These are phyloP conservation scores for Trichogramma evanescens DNA, from an alignment of 2,888 invertebrate species.

Conservation along the genomic window DNA sequence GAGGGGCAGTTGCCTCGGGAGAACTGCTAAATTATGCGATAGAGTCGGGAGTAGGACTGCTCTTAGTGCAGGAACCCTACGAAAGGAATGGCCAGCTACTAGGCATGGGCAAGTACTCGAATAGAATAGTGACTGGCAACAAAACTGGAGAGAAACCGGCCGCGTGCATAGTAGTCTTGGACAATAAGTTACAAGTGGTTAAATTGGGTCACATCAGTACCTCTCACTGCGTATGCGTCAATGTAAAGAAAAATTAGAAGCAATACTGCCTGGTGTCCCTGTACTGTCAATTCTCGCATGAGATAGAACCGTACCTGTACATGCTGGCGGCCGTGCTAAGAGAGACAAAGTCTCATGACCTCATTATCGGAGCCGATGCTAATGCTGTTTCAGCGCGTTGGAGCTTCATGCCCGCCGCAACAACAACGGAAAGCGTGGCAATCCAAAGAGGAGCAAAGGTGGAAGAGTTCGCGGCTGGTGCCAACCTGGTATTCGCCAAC, in stretches of 20 bases:
- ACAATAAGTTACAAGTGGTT: no score
- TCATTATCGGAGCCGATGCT: not conserved
- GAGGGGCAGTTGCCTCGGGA: slow-evolving; percentile 2
- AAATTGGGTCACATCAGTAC: not conserved
- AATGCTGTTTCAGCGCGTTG: not conserved
- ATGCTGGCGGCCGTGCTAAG: no score
- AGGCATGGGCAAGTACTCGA: no score
- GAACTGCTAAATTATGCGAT: not conserved
- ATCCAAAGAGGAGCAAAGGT: not conserved
- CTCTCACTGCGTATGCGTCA: not conserved
- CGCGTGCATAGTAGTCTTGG: no score
- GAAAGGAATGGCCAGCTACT: no score
- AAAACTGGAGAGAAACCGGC: no score
- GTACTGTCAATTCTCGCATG: not conserved
- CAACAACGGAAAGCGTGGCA: no score
- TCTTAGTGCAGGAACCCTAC: no score
- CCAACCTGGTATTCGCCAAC: not conserved
- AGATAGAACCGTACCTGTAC: no score
- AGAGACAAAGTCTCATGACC: no score
- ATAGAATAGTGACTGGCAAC: no score
- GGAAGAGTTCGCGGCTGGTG: not conserved
- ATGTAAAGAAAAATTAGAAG: not conserved
- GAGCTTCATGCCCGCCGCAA: no score
- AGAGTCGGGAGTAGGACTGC: not conserved
- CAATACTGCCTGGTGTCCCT: not conserved